Percentiles rank a stretch among this genome's conserved stretches.
Evolutionary conservation across 2,113 vertebrate genomes (phyloP).

Genomic region (Procavia capensis): DNA sequence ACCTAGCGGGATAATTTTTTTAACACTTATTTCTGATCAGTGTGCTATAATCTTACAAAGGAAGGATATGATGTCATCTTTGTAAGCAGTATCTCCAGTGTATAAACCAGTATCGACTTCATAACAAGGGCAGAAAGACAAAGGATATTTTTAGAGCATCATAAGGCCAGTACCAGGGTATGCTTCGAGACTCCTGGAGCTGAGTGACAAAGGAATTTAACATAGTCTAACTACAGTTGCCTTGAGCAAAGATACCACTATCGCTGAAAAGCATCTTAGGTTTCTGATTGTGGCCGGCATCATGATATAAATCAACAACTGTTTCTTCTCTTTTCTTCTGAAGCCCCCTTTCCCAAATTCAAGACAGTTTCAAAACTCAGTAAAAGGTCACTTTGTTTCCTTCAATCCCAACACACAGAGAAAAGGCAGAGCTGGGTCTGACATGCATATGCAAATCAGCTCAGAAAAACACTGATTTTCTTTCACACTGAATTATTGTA

Average conservation of each 20-base stretch:
- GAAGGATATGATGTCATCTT: conserved; percentile 58
- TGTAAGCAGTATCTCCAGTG: conserved; percentile 63
- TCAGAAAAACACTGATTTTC: conserved; percentile 72
- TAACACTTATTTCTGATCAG: conserved; percentile 53
- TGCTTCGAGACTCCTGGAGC: conserved; percentile 77
- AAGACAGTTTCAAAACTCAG: conserved; percentile 81
- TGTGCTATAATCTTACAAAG: neutral
- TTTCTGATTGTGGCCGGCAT: conserved; percentile 71
- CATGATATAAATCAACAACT: conserved; percentile 72
- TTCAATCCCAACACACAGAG: conserved; percentile 78
- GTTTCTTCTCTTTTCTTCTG: conserved; percentile 45
- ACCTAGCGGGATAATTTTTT: conserved; percentile 12
- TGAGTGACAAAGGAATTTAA: conserved; percentile 85
- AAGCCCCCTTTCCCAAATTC: conserved; percentile 57
- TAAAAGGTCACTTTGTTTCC: conserved; percentile 88
- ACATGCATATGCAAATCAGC: conserved; percentile 85
- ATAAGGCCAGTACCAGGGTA: conserved; percentile 66
- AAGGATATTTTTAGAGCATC: conserved; percentile 69
- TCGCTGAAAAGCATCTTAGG: conserved; percentile 75
- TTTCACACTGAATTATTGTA: conserved; percentile 73
- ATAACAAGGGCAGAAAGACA: conserved; percentile 72
- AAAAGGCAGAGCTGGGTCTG: conserved; percentile 78
- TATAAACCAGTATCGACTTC: conserved; percentile 36
- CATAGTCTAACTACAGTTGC: conserved; percentile 83
- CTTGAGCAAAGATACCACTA: conserved; percentile 86